Evolutionary conservation across 2,888 invertebrate genomes (phyloP).

Genomic region (Acrocyrtus sp.): DNA sequence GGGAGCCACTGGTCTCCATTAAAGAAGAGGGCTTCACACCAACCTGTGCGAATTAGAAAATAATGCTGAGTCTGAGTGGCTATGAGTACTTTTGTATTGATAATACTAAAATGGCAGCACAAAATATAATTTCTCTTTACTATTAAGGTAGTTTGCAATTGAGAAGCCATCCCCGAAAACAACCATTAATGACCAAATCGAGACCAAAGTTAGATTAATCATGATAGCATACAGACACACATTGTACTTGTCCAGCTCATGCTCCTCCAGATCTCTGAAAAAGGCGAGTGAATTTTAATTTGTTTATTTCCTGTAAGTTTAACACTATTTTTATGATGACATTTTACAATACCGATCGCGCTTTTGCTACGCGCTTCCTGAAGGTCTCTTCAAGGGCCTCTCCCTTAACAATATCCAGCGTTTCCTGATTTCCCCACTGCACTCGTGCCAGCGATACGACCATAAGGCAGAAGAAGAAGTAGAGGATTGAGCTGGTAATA

Average conservation of each 20-base stretch:
- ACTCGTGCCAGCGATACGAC: slow-evolving; percentile 26
- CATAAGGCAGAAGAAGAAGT: slow-evolving; percentile 33
- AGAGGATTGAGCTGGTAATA: slow-evolving; percentile 16
- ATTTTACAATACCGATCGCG: too few relatives aligned
- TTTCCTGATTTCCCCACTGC: slow-evolving; percentile 9
- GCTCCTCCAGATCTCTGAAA: slow-evolving; percentile 35
- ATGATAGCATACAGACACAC: slow-evolving; percentile 13
- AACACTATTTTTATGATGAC: neutral
- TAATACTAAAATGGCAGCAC: neutral
- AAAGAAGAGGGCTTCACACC: slow-evolving; percentile 42
- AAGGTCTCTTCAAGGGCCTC: too few relatives aligned
- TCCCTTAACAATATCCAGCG: too few relatives aligned
- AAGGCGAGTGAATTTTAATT: too few relatives aligned
- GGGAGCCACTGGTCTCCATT: slow-evolving; percentile 52
- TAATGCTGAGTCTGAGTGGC: too few relatives aligned
- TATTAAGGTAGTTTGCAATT: slow-evolving; percentile 48
- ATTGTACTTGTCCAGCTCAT: slow-evolving; percentile 29
- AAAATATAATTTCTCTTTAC: slow-evolving; percentile 21
- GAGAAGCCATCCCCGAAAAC: slow-evolving; percentile 49
- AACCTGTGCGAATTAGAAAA: slow-evolving; percentile 9
- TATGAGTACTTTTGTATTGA: neutral
- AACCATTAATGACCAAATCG: slow-evolving; percentile 40
- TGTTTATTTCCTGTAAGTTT: too few relatives aligned
- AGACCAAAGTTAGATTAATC: slow-evolving; percentile 25
- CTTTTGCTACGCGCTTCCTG: too few relatives aligned